Base-by-base conservation (phyloP, 2,888 invertebrate genomes). In the Lasioglossum figueresi region DNA sequence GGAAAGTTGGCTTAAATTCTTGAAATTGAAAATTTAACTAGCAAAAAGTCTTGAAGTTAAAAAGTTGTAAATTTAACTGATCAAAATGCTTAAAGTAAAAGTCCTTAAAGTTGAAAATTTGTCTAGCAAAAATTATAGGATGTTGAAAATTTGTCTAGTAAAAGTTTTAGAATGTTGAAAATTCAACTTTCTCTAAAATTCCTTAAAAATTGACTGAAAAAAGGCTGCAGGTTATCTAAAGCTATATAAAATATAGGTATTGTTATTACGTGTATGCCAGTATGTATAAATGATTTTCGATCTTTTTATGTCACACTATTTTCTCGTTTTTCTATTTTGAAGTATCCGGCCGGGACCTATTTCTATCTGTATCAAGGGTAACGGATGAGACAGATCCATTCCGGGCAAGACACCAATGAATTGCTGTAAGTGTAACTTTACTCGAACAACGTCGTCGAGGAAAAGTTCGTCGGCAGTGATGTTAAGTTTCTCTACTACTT, bases 401-500 rank as follows among this genome's bases (percentile, higher is more conserved):
- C n/a, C n/a, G n/a, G 70, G 40, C 12, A 70, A 14, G 70, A 40
- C 70, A 70, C 37, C 70, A 70, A 70, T 70, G 70, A 70, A 70
- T 70, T 70, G 70, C 70, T 40, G 70, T 70, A 70, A 70, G 70
- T 70, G 70, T 70, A 75, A 31, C 43, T 40, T 45, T 23, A 45
- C 63, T 45, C 40, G 37, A 63, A 27, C 43, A 40, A 70, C 40
- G 37, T 40, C 70, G 70, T 37, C 37, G 70, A 12, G 70, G 70
- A 40, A 70, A 70, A 70, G 70, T 70, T 70, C n/a, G 40, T 5
- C 23, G 12, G 37, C n/a, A 10, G 14, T 12, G 37, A n/a, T 12
- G 40, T 40, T 70, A n/a, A 70, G 70, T 40, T 70, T 40, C 70
- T 70, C 5, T n/a, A 40, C 70, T 70, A 70, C 70, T 70, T 70